Percentiles rank a stretch among this genome's conserved stretches.
Evolutionary conservation across 2,113 vertebrate genomes (phyloP).

Genomic region (Pachycephala philippinensis): DNA sequence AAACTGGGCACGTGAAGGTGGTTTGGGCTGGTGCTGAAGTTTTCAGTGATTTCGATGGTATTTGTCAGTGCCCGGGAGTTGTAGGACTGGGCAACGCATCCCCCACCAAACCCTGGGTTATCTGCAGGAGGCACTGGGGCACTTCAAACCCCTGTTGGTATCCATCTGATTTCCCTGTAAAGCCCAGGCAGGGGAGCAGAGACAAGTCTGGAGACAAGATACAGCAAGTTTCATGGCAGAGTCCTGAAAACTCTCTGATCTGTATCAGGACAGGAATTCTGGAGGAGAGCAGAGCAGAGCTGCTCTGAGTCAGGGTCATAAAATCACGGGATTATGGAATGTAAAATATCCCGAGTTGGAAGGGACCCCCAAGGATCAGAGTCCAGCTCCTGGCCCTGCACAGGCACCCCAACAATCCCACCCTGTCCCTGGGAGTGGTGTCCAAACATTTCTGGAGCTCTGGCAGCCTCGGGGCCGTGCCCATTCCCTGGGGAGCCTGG

Average conservation of each 20-base stretch:
- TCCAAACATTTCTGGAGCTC: neutral
- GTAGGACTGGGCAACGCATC: fast-evolving
- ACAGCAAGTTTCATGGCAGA: constrained; percentile 27
- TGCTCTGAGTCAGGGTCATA: fast-evolving
- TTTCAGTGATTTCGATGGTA: no score
- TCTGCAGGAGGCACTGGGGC: neutral
- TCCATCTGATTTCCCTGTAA: neutral
- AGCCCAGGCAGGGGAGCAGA: neutral
- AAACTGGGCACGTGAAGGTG: neutral
- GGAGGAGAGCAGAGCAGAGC: neutral
- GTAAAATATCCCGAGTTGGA: neutral
- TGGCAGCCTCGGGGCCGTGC: fast-evolving
- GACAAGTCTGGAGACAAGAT: constrained; percentile 27
- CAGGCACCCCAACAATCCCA: neutral
- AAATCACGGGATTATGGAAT: neutral
- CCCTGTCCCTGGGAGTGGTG: fast-evolving
- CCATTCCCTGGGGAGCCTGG: neutral
- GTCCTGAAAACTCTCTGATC: constrained; percentile 11
- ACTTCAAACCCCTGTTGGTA: neutral
- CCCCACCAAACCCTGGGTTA: neutral
- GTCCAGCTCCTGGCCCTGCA: neutral
- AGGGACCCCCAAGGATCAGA: neutral
- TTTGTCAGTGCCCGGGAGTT: neutral
- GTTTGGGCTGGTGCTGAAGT: neutral
- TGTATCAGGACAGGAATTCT: neutral